A percentile compares a stretch with the other conserved stretches of the same genome.
These are phyloP conservation scores for Pachyuromys duprasi DNA, from an alignment of 2,797 vertebrate genomes.

Conservation along the genomic window DNA sequence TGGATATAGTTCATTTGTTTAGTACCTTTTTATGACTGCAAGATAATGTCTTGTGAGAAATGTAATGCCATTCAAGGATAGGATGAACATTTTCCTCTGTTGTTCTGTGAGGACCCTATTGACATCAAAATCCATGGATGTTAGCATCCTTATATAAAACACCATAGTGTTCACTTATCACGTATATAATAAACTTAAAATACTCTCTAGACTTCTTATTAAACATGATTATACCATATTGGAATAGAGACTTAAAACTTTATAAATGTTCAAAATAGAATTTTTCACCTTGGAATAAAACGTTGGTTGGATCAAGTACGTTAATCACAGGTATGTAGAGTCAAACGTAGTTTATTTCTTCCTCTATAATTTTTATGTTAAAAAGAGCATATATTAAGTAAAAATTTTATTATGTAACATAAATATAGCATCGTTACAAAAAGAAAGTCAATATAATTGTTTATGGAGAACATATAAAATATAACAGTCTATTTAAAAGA, in stretches of 20 bases:
- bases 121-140: background rate
- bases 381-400: too few relatives aligned
- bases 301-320: background rate
- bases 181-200: background rate
- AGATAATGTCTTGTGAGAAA: background rate
- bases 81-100: background rate
- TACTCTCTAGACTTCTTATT: background rate
- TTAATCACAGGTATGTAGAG: background rate
- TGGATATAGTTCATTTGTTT: background rate
- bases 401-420: too few relatives aligned
- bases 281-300: background rate
- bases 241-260: background rate
- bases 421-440: too few relatives aligned
- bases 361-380: background rate
- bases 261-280: background rate
- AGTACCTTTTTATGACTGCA: background rate
- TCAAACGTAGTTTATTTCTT: background rate
- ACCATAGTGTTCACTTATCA: background rate
- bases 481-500: too few relatives aligned
- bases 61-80: background rate
- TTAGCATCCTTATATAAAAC: background rate
- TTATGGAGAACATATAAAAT: too few relatives aligned
- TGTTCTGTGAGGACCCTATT: background rate
- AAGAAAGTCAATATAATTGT: too few relatives aligned
- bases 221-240: background rate